Conservation (phyloP, 2,888 invertebrate genomes). For the Drosophila mimetica region DNA sequence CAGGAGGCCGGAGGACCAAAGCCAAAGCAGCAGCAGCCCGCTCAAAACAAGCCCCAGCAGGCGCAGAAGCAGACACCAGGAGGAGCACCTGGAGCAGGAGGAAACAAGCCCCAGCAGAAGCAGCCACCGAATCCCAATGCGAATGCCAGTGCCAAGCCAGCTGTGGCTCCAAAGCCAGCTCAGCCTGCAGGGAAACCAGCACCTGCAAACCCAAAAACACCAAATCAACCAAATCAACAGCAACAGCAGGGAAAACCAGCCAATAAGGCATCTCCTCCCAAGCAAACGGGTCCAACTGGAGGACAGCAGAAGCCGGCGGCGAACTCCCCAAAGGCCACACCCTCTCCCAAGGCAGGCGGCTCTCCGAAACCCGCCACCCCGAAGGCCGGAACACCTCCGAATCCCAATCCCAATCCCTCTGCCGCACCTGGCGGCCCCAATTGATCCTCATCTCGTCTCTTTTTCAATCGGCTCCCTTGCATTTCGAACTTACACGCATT, state of each 20-base stretch:
- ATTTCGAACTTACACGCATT: conserved; percentile 52
- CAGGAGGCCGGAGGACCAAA: conserved; percentile 47
- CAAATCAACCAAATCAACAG: conserved; percentile 24
- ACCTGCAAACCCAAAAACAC: conserved; percentile 35
- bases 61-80: conserved; percentile 33
- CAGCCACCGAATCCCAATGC: conserved; percentile 40
- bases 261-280: conserved; percentile 58
- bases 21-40: conserved; percentile 36
- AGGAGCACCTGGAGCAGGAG: conserved; percentile 5
- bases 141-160: conserved; percentile 28
- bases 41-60: conserved; percentile 39
- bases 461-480: conserved; percentile 45
- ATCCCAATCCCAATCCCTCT: conserved; percentile 22
- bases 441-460: conserved; percentile 15
- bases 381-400: conserved; percentile 50
- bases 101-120: conserved; percentile 34
- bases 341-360: conserved; percentile 83
- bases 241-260: conserved; percentile 27
- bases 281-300: conserved; percentile 40
- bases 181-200: conserved; percentile 35
- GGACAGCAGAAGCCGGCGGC: conserved; percentile 70
- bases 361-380: conserved; percentile 61
- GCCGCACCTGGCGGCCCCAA: conserved; percentile 38
- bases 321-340: conserved; percentile 83
- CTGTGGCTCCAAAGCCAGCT: conserved; percentile 48